Conservation (phyloP, 2,113 vertebrate genomes). For the Thinocorus orbignyianus region DNA sequence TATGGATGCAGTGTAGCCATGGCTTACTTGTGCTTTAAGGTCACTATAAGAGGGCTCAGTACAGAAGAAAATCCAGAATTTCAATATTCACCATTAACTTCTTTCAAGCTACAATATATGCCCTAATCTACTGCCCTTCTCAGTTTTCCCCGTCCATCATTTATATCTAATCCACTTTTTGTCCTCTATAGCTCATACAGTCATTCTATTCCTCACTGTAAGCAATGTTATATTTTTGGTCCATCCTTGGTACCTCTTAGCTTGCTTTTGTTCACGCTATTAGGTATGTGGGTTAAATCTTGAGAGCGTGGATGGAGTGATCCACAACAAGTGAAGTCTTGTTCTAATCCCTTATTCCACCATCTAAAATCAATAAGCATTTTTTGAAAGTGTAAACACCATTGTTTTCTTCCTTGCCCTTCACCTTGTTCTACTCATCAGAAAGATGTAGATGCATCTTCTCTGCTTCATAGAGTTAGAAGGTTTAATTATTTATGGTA, state of each 20-base stretch:
- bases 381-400: not conserved
- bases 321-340: not conserved
- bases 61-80: not conserved
- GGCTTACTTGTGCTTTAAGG: not conserved
- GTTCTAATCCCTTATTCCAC: not conserved
- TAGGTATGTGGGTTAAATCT: not conserved
- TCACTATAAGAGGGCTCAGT: not conserved
- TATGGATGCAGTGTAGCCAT: not conserved
- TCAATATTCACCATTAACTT: not conserved
- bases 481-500: conserved; percentile 56
- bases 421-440: not conserved
- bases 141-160: not conserved
- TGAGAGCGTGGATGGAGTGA: not conserved
- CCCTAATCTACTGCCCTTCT: not conserved
- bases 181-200: not conserved
- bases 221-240: not conserved
- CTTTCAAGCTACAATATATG: not conserved
- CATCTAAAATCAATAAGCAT: conserved; percentile 21
- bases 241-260: not conserved
- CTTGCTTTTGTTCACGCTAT: not conserved
- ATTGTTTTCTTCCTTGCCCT: conserved; percentile 5
- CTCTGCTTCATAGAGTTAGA: not conserved
- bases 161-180: not conserved
- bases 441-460: conserved; percentile 5
- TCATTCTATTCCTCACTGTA: not conserved